A percentile compares a stretch with the other conserved stretches of the same genome.
phyloP scores from a whole-genome alignment of 2,888 invertebrate genomes.

The Drosophila histrio region DNA sequence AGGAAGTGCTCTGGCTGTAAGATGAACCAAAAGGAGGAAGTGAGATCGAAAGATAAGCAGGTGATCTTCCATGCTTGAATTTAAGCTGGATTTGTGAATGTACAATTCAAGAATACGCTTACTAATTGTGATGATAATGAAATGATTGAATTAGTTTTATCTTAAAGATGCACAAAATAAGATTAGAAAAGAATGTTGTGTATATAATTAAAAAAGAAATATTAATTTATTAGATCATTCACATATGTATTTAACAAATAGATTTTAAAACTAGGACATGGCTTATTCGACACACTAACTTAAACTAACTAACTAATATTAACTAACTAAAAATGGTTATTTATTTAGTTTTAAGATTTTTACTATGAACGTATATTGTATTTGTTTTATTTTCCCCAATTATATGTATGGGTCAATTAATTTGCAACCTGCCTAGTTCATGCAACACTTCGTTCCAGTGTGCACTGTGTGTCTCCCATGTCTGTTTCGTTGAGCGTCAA shows the following conservation, averaged over 20 bases:
- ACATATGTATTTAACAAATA: no score
- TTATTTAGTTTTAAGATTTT: no score
- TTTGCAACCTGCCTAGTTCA: neutral
- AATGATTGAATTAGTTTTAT: constrained; percentile 8
- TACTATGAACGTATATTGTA: no score
- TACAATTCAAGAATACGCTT: constrained; percentile 4
- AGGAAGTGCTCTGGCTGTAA: constrained; percentile 40
- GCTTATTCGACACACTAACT: no score
- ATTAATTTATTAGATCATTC: no score
- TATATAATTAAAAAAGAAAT: no score
- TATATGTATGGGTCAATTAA: neutral
- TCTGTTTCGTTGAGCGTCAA: constrained; percentile 74
- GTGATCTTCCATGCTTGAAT: constrained; percentile 38
- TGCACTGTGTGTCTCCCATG: constrained; percentile 53
- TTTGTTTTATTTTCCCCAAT: no score
- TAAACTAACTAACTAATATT: no score
- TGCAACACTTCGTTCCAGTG: constrained; percentile 45
- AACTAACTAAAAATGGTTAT: no score
- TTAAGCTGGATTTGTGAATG: constrained; percentile 21
- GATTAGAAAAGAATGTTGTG: no score
- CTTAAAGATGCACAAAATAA: neutral
- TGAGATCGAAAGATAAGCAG: constrained; percentile 69
- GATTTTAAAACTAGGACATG: no score
- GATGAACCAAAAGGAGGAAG: constrained; percentile 54
- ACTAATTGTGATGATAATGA: neutral